Percentiles rank a stretch among this genome's conserved stretches.
Evolutionary conservation across 2,888 invertebrate species (phyloP).

Genomic region (Melanchra persicariae): DNA sequence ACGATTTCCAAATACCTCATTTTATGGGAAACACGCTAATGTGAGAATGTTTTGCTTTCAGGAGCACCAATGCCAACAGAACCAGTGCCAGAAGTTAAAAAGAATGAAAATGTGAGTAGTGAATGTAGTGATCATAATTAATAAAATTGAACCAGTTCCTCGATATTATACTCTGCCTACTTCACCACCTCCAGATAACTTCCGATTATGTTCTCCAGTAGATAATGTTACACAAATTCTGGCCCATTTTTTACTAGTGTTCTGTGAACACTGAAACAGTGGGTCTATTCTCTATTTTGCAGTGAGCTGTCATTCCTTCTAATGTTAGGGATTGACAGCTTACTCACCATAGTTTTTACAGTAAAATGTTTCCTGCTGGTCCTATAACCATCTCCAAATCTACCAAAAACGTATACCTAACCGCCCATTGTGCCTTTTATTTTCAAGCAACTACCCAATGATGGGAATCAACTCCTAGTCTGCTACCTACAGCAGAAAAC

Average conservation of each 20-base stretch:
- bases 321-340: too few relatives aligned
- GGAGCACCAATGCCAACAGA: constrained; percentile 78
- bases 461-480: constrained; percentile 14
- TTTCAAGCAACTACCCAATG: constrained; percentile 44
- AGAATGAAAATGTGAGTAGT: constrained; percentile 82
- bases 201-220: too few relatives aligned
- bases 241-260: too few relatives aligned
- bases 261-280: too few relatives aligned
- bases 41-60: constrained; percentile 49
- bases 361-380: too few relatives aligned
- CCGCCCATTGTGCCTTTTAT: constrained; percentile 37
- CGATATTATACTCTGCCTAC: background rate
- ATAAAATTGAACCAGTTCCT: background rate
- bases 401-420: constrained; percentile 10
- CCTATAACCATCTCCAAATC: background rate
- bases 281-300: too few relatives aligned
- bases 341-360: too few relatives aligned
- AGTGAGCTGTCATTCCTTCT: too few relatives aligned
- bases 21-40: background rate
- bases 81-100: constrained; percentile 79
- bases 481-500: constrained; percentile 24
- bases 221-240: too few relatives aligned
- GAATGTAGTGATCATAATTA: background rate
- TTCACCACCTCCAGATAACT: background rate
- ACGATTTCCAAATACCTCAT: too few relatives aligned